Evolutionary conservation across 2,113 vertebrate species (phyloP).

Genomic region (Sphaerodactylus townsendi): DNA sequence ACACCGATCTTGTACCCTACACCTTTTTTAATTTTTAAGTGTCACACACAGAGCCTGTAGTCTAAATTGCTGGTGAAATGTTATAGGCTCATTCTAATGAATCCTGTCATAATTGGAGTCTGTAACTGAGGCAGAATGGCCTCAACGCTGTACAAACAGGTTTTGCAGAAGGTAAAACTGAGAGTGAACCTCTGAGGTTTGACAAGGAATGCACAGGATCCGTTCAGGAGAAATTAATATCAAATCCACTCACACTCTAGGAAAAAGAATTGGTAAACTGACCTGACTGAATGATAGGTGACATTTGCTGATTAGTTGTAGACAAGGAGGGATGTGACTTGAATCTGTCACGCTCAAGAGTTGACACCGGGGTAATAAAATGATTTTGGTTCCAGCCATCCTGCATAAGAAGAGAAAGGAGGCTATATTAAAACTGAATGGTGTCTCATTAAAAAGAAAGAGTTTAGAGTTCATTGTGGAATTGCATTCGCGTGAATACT

Average conservation of each 20-base stretch:
- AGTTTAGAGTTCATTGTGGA: conserved; percentile 8
- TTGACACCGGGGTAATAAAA: conserved; percentile 96
- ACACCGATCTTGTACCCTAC: no score
- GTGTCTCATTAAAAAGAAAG: conserved; percentile 30
- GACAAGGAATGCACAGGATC: not conserved
- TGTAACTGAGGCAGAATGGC: not conserved
- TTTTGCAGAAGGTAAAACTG: not conserved
- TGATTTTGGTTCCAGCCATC: conserved; percentile 99
- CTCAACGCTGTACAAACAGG: not conserved
- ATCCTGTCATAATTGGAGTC: not conserved
- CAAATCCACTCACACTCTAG: not conserved
- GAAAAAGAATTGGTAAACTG: conserved; percentile 40
- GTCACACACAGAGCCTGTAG: no score
- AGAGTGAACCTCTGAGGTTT: not conserved
- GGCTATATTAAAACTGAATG: conserved; percentile 40
- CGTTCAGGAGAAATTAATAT: not conserved
- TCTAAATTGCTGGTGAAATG: not conserved
- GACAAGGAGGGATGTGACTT: conserved; percentile 93
- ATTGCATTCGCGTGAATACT: conserved; percentile 6
- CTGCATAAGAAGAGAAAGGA: conserved; percentile 68
- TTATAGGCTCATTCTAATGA: not conserved
- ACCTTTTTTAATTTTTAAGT: no score
- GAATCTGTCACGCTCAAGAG: conserved; percentile 92
- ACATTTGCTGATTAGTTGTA: conserved; percentile 91
- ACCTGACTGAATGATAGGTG: conserved; percentile 93